phyloP scores from a whole-genome alignment of 2,888 invertebrate species.

The Pristionchus mayeri region DNA sequence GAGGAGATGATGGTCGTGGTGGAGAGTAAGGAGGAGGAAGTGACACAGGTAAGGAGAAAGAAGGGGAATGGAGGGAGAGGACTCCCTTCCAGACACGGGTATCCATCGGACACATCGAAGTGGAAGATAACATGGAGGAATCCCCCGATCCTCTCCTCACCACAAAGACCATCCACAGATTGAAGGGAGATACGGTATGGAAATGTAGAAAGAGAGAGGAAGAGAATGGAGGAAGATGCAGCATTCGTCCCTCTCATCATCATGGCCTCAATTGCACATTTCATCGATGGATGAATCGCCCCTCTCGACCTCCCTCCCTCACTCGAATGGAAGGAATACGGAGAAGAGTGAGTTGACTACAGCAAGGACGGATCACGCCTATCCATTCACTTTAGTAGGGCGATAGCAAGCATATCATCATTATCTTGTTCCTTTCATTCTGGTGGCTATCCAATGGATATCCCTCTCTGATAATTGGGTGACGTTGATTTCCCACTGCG shows the following conservation, averaged over 20 bases:
- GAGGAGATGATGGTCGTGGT: conserved; percentile 61
- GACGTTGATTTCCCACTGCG: neutral
- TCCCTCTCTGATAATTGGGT: neutral
- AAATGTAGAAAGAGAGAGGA: neutral
- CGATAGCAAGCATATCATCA: neutral
- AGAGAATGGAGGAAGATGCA: neutral
- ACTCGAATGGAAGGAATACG: conserved; percentile 30
- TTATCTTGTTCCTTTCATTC: neutral
- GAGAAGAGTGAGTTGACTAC: conserved; percentile 8
- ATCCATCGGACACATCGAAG: conserved; percentile 59
- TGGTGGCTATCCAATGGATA: neutral
- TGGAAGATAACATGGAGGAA: conserved; percentile 63
- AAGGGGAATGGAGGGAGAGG: neutral
- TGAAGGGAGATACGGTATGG: conserved; percentile 24
- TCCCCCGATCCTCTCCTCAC: conserved; percentile 57
- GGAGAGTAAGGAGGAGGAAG: conserved; percentile 62
- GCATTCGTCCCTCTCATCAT: conserved; percentile 42
- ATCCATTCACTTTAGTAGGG: too few relatives aligned
- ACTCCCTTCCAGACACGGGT: conserved; percentile 57
- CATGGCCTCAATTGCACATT: conserved; percentile 48
- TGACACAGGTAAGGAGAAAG: conserved; percentile 54
- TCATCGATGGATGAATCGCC: neutral
- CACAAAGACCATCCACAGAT: conserved; percentile 45
- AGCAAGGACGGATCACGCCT: too few relatives aligned
- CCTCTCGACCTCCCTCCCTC: conserved; percentile 41